These are phyloP conservation scores for Bovichtus variegatus DNA, from an alignment of 2,797 vertebrate species.

Conservation along the genomic window DNA sequence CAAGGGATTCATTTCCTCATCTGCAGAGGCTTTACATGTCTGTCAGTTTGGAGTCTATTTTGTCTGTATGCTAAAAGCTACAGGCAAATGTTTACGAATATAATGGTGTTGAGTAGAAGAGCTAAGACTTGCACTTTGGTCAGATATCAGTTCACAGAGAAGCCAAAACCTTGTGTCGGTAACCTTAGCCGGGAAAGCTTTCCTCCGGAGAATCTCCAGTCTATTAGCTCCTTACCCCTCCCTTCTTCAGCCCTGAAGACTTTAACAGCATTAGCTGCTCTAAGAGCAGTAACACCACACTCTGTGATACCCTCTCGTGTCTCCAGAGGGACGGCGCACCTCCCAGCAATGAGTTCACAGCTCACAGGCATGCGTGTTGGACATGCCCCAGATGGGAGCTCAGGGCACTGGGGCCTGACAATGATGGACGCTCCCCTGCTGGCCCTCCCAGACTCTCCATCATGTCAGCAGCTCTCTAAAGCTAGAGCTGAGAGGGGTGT, in stretches of 20 bases:
- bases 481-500: constrained; percentile 61
- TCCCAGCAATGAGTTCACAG: constrained; percentile 52
- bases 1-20: constrained; percentile 13
- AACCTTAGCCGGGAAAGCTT: constrained; percentile 57
- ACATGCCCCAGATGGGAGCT: constrained; percentile 65
- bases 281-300: constrained; percentile 55
- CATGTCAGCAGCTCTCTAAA: constrained; percentile 81
- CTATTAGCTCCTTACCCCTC: constrained; percentile 64
- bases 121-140: constrained; percentile 16
- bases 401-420: constrained; percentile 54
- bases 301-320: constrained; percentile 38
- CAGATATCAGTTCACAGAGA: constrained; percentile 36
- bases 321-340: constrained; percentile 56
- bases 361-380: constrained; percentile 63
- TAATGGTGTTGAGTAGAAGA: constrained; percentile 3
- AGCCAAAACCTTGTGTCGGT: constrained; percentile 48
- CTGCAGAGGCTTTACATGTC: constrained; percentile 1
- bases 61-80: constrained; percentile 19
- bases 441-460: constrained; percentile 68
- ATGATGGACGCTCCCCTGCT: constrained; percentile 71
- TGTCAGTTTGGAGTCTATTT: constrained; percentile 12
- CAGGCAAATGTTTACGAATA: constrained; percentile 41
- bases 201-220: constrained; percentile 62
- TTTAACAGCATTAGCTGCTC: constrained; percentile 72
- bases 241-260: constrained; percentile 54